phyloP scores from a whole-genome alignment of 2,113 vertebrate genomes.

The Sphyrna mokarran region DNA sequence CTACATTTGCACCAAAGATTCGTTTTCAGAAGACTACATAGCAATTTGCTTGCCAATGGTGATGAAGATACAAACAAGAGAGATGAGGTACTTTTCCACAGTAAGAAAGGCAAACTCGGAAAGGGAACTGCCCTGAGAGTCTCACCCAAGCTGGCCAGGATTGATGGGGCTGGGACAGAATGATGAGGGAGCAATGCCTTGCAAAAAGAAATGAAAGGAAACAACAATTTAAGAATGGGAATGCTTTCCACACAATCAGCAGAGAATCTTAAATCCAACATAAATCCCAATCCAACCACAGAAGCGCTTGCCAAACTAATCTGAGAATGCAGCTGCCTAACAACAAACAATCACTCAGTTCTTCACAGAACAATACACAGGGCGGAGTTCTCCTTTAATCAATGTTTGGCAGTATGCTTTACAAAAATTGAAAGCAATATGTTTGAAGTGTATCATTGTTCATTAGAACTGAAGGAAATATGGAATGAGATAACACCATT shows the following conservation, averaged over 20 bases:
- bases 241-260: slow-evolving; percentile 9
- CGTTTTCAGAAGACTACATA: background rate
- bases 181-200: background rate
- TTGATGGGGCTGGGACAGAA: background rate
- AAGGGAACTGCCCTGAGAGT: background rate
- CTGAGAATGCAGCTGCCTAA: background rate
- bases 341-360: slow-evolving; percentile 4
- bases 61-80: background rate
- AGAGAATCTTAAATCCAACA: background rate
- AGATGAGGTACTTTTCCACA: too few species aligned
- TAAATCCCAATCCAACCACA: background rate
- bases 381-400: slow-evolving; percentile 5
- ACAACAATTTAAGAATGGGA: slow-evolving; percentile 19
- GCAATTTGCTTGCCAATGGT: background rate
- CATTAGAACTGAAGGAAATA: background rate
- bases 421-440: background rate
- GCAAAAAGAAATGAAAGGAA: background rate
- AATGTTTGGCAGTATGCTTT: background rate
- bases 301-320: background rate
- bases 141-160: too few species aligned
- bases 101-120: background rate
- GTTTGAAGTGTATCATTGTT: slow-evolving; percentile 9
- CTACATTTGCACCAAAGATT: background rate
- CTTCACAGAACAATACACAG: background rate
- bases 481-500: background rate